Evolutionary conservation across 2,113 vertebrate species (phyloP), one percentile per base, ranked within the genome.

Genomic region (Paramormyrops kingsleyae): DNA sequence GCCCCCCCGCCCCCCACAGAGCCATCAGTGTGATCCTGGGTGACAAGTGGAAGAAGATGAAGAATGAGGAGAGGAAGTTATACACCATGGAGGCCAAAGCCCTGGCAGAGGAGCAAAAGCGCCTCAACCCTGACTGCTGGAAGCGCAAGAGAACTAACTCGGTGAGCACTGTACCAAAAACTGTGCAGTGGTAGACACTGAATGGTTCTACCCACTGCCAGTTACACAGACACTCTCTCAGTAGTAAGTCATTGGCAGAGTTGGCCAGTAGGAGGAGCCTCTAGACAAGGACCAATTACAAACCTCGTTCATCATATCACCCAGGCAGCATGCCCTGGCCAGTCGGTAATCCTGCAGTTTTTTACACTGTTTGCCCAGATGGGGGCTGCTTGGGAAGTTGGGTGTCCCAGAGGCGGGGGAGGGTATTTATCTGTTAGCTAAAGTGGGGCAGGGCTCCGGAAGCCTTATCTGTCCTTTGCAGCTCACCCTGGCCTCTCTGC

Each of bases 11-110:
- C 70, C 1, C 31, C 74, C 94, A 66, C 94, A 99, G 99, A 97
- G 99, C 99, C 96, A 99, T 99, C 94, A 99, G 99, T 90, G 99
- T 99, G 95, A 99, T 99, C 94, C 97, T 99, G 17, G 99, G 99
- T 66, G 99, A 99, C 94, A 97, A 97, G 95, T 99, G 99, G 99
- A 99, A 99, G 96, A 99, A 99, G 93, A 99, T 99, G 99, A 99
- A 98, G 93, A 99, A 96, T 0, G 98, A 99, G 92, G 99, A 99
- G 92, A 97, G 98, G 90, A 96, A 97, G 94, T 97, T 98, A 96
- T 99, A 98, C 94, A 99, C 98, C 50, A 95, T 98, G 96, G 99
- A 99, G 97, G 99, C 99, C 95, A 99, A 99, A 94, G 98, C 97
- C 93, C 95, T 99, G 95, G 99, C 98, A 1, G 98, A 99, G 94